phyloP scores from a whole-genome alignment of 2,113 vertebrate genomes.

The Fulmarus glacialis region DNA sequence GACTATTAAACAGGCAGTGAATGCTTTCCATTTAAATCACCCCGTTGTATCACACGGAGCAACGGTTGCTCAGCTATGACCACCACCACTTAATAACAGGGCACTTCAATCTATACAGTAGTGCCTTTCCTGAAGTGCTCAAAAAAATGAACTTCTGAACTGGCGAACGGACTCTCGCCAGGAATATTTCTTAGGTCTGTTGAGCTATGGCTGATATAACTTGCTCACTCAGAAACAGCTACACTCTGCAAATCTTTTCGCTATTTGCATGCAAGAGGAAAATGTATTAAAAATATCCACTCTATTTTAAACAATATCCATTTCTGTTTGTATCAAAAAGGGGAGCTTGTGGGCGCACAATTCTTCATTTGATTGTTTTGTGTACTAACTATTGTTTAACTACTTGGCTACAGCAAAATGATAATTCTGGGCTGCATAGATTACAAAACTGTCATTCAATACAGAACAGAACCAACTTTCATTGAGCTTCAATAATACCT shows the following conservation, averaged over 20 bases:
- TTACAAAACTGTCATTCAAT: conserved; percentile 17
- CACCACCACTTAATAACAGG: not conserved
- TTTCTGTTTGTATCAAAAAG: conserved; percentile 18
- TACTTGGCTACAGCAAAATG: not conserved
- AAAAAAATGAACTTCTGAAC: conserved; percentile 29
- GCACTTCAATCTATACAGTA: not conserved
- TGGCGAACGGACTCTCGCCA: not conserved
- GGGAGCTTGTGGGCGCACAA: not conserved
- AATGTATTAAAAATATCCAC: not conserved
- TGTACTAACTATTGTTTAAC: conserved; percentile 14
- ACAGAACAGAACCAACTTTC: conserved; percentile 32
- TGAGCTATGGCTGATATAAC: not conserved
- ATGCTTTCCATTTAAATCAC: not conserved
- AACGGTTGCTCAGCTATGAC: not conserved
- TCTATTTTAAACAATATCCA: not conserved
- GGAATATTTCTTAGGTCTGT: not conserved
- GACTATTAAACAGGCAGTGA: not conserved
- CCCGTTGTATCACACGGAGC: not conserved
- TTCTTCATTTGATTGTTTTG: not conserved
- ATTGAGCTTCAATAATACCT: not conserved
- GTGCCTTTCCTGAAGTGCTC: not conserved
- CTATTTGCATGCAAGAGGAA: not conserved
- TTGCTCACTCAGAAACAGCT: not conserved
- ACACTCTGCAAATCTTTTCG: not conserved
- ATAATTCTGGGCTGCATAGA: not conserved